These are phyloP conservation scores for Atrina japonica DNA, from an alignment of 2,888 invertebrate species.

Conservation along the genomic window DNA sequence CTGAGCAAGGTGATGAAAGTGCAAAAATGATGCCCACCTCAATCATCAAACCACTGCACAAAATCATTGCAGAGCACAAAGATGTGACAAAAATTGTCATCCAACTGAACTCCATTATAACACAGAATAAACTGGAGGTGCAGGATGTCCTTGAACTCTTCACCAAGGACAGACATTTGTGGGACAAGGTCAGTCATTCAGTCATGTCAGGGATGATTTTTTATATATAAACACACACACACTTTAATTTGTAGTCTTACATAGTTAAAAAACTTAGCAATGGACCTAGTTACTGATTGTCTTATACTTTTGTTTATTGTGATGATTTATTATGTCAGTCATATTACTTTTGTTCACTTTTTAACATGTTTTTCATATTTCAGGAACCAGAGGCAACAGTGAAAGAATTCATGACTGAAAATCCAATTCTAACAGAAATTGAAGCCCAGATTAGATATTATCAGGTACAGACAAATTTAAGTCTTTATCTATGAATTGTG, in stretches of 20 bases:
- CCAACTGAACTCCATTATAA: conserved; percentile 79
- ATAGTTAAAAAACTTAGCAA: too few relatives aligned
- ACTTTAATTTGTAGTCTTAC: too few relatives aligned
- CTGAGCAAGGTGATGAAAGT: conserved; percentile 73
- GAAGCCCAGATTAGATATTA: conserved; percentile 81
- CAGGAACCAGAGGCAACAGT: conserved; percentile 80
- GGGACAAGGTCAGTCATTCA: conserved; percentile 74
- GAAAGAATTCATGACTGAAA: conserved; percentile 80
- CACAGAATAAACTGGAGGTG: conserved; percentile 85
- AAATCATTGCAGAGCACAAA: conserved; percentile 87
- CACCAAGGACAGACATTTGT: conserved; percentile 88
- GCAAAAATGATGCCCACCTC: conserved; percentile 70
- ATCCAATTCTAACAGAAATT: conserved; percentile 82
- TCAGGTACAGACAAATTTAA: conserved; percentile 74
- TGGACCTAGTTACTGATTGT: too few relatives aligned
- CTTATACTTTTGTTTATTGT: too few relatives aligned
- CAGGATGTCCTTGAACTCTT: conserved; percentile 91
- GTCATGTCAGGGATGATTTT: too few relatives aligned
- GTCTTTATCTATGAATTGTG: too few relatives aligned
- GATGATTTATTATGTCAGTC: too few relatives aligned
- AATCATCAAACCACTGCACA: conserved; percentile 79
- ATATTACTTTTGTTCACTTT: too few relatives aligned
- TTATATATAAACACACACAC: too few relatives aligned
- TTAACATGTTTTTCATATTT: conserved; percentile 21
- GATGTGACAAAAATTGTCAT: conserved; percentile 89